phyloP scores from a whole-genome alignment of 2,797 vertebrate genomes.

The Nannoperca australis region DNA sequence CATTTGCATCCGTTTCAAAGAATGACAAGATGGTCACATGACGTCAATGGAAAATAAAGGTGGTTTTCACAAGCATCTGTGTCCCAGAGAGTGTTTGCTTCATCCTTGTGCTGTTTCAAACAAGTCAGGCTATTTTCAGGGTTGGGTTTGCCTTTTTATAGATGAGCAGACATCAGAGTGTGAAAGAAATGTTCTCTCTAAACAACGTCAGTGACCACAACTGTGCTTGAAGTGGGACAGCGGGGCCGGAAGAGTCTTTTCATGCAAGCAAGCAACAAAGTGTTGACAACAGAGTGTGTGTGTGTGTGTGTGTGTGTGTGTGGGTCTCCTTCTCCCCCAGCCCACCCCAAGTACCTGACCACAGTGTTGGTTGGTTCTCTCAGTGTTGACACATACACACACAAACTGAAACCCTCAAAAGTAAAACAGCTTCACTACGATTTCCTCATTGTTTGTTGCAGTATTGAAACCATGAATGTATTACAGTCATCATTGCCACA shows the following conservation, averaged over 20 bases:
- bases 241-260: conserved; percentile 76
- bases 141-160: conserved; percentile 78
- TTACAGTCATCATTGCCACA: conserved; percentile 38
- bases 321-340: conserved; percentile 37
- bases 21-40: conserved; percentile 69
- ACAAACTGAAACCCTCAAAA: conserved; percentile 69
- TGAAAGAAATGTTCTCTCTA: conserved; percentile 84
- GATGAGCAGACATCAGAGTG: conserved; percentile 76
- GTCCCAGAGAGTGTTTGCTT: conserved; percentile 77
- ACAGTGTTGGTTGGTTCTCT: conserved; percentile 64
- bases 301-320: conserved; percentile 47
- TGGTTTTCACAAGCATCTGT: conserved; percentile 78
- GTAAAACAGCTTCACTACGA: conserved; percentile 72
- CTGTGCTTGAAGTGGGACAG: conserved; percentile 82
- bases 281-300: conserved; percentile 71
- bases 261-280: conserved; percentile 65
- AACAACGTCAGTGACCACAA: conserved; percentile 82
- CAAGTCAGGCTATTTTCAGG: conserved; percentile 83
- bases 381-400: conserved; percentile 62
- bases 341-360: conserved; percentile 65
- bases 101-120: conserved; percentile 83
- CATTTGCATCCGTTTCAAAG: conserved; percentile 52
- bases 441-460: conserved; percentile 69
- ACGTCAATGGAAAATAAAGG: conserved; percentile 78
- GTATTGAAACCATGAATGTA: conserved; percentile 59